Percentiles rank a stretch among this genome's conserved stretches.
phyloP scores from a whole-genome alignment of 2,797 vertebrate species.

The Anableps anableps region DNA sequence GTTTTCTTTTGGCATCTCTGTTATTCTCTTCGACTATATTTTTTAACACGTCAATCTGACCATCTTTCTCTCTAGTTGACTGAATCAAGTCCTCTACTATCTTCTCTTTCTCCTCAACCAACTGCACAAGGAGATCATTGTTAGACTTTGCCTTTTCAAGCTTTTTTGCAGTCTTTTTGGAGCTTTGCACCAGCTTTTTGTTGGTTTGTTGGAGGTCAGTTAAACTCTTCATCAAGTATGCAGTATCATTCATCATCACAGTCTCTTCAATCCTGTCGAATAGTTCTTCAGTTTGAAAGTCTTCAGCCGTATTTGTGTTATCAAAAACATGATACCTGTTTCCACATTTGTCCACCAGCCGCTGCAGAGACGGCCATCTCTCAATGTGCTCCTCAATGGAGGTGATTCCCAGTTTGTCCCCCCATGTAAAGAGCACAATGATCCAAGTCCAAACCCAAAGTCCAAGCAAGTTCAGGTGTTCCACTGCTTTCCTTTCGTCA shows the following conservation, averaged over 20 bases:
- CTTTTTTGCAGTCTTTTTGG: conserved; percentile 23
- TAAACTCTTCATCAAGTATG: conserved; percentile 30
- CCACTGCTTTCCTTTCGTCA: conserved; percentile 41
- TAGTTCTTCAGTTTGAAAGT: conserved; percentile 55
- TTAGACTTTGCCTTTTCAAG: conserved; percentile 20
- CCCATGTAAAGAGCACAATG: conserved; percentile 68
- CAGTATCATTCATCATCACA: conserved; percentile 38
- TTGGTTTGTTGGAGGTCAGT: conserved; percentile 36
- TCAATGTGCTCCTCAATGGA: conserved; percentile 61
- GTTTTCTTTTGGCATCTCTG: background rate
- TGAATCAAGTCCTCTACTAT: conserved; percentile 10
- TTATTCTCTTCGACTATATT: background rate
- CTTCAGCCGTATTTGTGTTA: conserved; percentile 32
- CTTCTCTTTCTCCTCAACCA: conserved; percentile 23
- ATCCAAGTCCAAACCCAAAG: conserved; percentile 51
- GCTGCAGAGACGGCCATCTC: conserved; percentile 56
- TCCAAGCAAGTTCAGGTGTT: conserved; percentile 61
- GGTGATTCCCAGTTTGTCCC: conserved; percentile 53
- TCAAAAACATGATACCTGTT: conserved; percentile 66
- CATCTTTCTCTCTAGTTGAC: conserved; percentile 26
- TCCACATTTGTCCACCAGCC: conserved; percentile 69
- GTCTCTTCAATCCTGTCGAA: conserved; percentile 63
- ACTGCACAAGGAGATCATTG: conserved; percentile 29
- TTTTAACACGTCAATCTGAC: conserved; percentile 13
- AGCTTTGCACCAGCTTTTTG: conserved; percentile 21